Conservation (phyloP, 35 echinoderm and acorn worm species). For the Apostichopus japonicus region DNA sequence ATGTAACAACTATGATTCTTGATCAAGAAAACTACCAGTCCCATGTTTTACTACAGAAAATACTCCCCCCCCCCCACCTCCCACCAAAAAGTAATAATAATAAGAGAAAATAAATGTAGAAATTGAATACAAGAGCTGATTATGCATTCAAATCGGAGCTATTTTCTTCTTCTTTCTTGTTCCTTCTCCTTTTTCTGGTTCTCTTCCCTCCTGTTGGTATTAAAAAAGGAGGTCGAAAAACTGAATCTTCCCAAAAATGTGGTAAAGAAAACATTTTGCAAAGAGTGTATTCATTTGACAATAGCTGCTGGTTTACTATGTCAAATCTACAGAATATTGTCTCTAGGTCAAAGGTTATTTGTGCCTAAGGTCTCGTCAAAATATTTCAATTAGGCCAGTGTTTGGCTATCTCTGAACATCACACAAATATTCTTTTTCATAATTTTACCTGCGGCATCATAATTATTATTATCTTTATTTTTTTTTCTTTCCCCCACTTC, state of each 20-base stretch:
- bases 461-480: neutral
- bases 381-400: slow-evolving; percentile 45
- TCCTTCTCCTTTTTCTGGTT: too few relatives aligned
- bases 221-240: slow-evolving; percentile 15
- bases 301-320: neutral
- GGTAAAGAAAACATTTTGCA: slow-evolving; percentile 35
- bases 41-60: too few relatives aligned
- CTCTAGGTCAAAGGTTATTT: slow-evolving; percentile 24
- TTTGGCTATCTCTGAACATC: slow-evolving; percentile 19
- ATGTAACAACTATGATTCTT: too few relatives aligned
- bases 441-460: slow-evolving; percentile 7
- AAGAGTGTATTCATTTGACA: slow-evolving; percentile 6
- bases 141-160: too few relatives aligned
- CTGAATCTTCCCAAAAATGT: slow-evolving; percentile 35
- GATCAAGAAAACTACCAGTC: too few relatives aligned
- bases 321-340: slow-evolving; percentile 13
- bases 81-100: too few relatives aligned
- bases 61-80: too few relatives aligned
- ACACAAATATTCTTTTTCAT: slow-evolving; percentile 23
- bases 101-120: too few relatives aligned
- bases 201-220: too few relatives aligned
- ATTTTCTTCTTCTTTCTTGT: too few relatives aligned
- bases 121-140: too few relatives aligned
- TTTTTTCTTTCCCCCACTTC: neutral
- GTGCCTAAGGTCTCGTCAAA: slow-evolving; percentile 18